Conservation (phyloP, 2,113 vertebrate genomes). For the Nannospalax galili region DNA sequence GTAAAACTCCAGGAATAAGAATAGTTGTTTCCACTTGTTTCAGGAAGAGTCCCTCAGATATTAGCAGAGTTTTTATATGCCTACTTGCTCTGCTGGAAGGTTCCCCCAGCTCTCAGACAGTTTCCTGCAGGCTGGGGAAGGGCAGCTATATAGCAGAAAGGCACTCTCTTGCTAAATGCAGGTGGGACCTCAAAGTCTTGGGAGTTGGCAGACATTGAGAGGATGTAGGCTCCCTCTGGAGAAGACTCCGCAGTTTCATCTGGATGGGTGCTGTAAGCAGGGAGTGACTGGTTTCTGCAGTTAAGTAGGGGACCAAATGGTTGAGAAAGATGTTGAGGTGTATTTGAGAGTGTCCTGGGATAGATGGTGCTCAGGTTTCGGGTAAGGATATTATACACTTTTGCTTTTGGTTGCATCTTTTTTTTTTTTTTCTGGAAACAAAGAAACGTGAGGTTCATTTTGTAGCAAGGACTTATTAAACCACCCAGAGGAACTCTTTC, state of each 20-base stretch:
- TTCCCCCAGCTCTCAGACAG: not conserved
- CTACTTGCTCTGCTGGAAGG: not conserved
- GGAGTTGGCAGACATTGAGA: not conserved
- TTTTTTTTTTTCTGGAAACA: constrained; percentile 38
- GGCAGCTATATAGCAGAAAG: not conserved
- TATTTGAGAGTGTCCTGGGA: not conserved
- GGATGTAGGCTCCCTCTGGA: not conserved
- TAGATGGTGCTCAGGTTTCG: not conserved
- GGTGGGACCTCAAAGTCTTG: not conserved
- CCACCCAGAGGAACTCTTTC: not conserved
- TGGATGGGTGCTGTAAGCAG: too few relatives aligned
- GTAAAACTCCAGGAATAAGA: not conserved
- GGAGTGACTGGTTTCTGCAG: not conserved
- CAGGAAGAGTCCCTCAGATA: not conserved
- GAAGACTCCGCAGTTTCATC: not conserved
- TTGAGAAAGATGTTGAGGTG: not conserved
- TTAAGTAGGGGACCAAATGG: not conserved
- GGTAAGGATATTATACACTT: not conserved
- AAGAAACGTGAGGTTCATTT: not conserved
- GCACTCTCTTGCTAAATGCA: too few relatives aligned
- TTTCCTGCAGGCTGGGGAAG: not conserved
- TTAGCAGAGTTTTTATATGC: not conserved
- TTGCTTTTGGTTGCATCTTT: not conserved
- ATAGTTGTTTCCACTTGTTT: not conserved
- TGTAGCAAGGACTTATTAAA: not conserved